Evolutionary conservation across 2,888 invertebrate species (phyloP).

Genomic region (Smittia sp.): DNA sequence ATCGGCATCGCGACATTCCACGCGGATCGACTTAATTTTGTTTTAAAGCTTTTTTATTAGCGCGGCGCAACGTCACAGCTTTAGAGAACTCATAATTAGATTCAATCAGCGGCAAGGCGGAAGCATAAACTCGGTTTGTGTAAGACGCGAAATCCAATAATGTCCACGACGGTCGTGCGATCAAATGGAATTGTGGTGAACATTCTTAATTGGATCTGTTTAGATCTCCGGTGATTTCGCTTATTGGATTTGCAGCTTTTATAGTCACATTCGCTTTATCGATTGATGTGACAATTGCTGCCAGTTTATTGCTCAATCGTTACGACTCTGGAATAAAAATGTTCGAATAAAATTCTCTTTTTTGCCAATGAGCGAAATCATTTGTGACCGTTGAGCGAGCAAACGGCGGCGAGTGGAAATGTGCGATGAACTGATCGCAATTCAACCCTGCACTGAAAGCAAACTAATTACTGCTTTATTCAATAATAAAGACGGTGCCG

Average conservation of each 20-base stretch:
- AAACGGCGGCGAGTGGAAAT: too few relatives aligned
- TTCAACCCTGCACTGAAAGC: conserved; percentile 20
- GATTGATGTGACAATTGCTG: conserved; percentile 35
- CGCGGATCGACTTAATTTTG: not conserved
- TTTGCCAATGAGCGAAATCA: not conserved
- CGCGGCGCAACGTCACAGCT: not conserved
- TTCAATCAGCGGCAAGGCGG: not conserved
- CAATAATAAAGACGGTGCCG: not conserved
- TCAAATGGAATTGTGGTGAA: conserved; percentile 15
- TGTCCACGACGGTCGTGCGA: conserved; percentile 10
- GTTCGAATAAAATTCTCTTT: not conserved
- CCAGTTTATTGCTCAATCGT: conserved; percentile 30
- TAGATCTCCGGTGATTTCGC: conserved; percentile 17
- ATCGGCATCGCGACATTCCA: not conserved
- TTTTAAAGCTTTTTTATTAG: conserved; percentile 21
- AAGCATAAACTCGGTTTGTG: not conserved
- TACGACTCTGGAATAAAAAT: not conserved
- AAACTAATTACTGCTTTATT: conserved; percentile 35
- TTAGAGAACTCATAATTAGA: not conserved
- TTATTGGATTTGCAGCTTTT: conserved; percentile 31
- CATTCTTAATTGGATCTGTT: conserved; percentile 29
- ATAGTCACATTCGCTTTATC: not conserved
- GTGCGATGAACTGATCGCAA: not conserved
- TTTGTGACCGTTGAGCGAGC: not conserved
- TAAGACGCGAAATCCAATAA: conserved; percentile 23